These are phyloP conservation scores for Excalfactoria chinensis DNA, from an alignment of 2,113 vertebrate genomes.

Conservation along the genomic window DNA sequence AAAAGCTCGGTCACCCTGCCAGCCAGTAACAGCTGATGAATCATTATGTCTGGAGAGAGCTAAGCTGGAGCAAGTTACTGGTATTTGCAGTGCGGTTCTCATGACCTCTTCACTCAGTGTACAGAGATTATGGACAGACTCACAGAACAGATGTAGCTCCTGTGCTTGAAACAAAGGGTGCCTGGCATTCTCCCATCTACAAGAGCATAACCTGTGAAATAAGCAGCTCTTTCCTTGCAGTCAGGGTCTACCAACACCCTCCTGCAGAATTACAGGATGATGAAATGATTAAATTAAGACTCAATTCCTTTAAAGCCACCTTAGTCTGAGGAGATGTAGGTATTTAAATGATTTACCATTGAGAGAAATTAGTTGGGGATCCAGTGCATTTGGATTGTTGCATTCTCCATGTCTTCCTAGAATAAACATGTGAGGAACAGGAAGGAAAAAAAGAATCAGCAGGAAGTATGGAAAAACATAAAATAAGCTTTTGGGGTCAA, in stretches of 20 bases:
- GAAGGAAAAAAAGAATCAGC: too few species aligned
- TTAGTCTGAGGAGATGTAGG: not conserved
- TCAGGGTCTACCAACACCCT: not conserved
- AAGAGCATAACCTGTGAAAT: not conserved
- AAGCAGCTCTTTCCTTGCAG: not conserved
- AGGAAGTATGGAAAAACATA: not conserved
- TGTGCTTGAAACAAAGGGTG: not conserved
- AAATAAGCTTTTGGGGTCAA: not conserved
- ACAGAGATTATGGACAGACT: not conserved
- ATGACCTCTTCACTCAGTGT: not conserved
- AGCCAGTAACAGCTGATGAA: conserved; percentile 15
- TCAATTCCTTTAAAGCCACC: not conserved
- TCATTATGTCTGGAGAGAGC: not conserved
- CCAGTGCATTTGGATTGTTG: not conserved
- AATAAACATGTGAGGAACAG: not conserved
- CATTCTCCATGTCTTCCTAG: fast-evolving
- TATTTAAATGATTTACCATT: not conserved
- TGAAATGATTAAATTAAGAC: not conserved
- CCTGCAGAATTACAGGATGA: not conserved
- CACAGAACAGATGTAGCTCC: not conserved
- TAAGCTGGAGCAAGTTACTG: not conserved
- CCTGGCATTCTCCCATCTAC: not conserved
- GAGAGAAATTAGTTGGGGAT: not conserved
- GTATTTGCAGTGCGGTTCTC: not conserved
- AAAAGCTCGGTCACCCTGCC: not conserved